phyloP scores from a whole-genome alignment of 2,888 invertebrate genomes.

The Gandaritis pyraliata region DNA sequence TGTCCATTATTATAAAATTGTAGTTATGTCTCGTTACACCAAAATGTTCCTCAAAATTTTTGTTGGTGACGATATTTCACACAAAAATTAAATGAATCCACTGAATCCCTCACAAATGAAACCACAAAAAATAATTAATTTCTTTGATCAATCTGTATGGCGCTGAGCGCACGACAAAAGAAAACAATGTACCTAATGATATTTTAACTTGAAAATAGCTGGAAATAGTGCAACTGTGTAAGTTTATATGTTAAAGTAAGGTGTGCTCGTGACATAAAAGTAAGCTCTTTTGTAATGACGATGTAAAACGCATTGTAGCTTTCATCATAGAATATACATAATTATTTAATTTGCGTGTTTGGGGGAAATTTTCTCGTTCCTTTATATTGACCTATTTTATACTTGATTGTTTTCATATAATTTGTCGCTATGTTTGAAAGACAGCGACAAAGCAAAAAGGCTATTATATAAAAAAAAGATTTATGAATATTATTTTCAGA shows the following conservation, averaged over 20 bases:
- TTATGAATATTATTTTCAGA: too few relatives aligned
- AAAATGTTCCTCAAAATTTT: too few relatives aligned
- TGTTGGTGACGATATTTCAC: too few relatives aligned
- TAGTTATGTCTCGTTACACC: neutral
- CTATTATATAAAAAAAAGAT: too few relatives aligned
- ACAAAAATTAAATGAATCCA: neutral
- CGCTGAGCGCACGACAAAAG: conserved; percentile 14
- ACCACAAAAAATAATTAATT: neutral
- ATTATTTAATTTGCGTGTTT: too few relatives aligned
- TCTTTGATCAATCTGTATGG: conserved; percentile 7
- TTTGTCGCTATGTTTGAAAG: too few relatives aligned
- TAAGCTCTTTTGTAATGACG: neutral
- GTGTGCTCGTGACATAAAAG: neutral
- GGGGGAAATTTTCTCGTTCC: too few relatives aligned
- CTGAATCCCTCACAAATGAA: neutral
- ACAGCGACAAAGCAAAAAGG: too few relatives aligned
- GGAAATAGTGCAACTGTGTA: conserved; percentile 1
- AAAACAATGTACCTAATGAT: conserved; percentile 8
- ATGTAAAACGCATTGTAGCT: neutral
- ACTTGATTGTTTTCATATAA: too few relatives aligned
- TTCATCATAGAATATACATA: neutral
- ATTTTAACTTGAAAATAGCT: neutral
- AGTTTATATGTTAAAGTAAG: neutral
- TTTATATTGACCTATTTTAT: too few relatives aligned
- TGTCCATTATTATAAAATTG: neutral